Evolutionary conservation across 2,113 vertebrate genomes (phyloP).

Genomic region (Rutilus rutilus): DNA sequence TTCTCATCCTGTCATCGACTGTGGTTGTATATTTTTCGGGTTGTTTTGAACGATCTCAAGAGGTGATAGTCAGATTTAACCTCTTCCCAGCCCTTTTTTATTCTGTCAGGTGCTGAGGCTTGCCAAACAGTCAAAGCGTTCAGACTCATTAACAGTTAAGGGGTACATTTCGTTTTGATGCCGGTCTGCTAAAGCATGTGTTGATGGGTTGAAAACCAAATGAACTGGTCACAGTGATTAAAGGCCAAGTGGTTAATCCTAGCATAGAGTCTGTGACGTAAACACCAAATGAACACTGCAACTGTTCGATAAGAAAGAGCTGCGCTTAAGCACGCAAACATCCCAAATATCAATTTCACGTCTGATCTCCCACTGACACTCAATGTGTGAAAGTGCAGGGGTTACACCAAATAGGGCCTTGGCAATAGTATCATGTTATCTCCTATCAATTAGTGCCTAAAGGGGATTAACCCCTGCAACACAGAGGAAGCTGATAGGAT

Average conservation of each 20-base stretch:
- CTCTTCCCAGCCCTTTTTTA: neutral
- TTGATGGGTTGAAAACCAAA: constrained; percentile 46
- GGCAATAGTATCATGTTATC: constrained; percentile 48
- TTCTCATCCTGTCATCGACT: neutral
- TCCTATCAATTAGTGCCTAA: constrained; percentile 53
- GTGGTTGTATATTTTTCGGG: neutral
- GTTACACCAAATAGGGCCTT: constrained; percentile 32
- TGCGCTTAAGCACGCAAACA: constrained; percentile 34
- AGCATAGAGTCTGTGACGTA: constrained; percentile 35
- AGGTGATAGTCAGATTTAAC: constrained; percentile 13
- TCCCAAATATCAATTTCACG: constrained; percentile 57
- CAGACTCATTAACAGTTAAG: constrained; percentile 32
- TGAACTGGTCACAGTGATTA: constrained; percentile 46
- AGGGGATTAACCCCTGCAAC: constrained; percentile 49
- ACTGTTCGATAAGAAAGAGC: constrained; percentile 41
- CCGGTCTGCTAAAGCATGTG: constrained; percentile 37
- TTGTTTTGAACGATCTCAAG: neutral
- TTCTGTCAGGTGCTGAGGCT: neutral
- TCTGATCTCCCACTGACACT: constrained; percentile 47
- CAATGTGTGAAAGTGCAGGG: constrained; percentile 31
- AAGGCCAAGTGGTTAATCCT: constrained; percentile 42
- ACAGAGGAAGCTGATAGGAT: constrained; percentile 31
- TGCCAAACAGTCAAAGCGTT: constrained; percentile 31
- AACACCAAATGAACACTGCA: constrained; percentile 47
- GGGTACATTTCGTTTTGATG: constrained; percentile 12